phyloP scores from a whole-genome alignment of 2,888 invertebrate genomes.

The Campoletis raptor region DNA sequence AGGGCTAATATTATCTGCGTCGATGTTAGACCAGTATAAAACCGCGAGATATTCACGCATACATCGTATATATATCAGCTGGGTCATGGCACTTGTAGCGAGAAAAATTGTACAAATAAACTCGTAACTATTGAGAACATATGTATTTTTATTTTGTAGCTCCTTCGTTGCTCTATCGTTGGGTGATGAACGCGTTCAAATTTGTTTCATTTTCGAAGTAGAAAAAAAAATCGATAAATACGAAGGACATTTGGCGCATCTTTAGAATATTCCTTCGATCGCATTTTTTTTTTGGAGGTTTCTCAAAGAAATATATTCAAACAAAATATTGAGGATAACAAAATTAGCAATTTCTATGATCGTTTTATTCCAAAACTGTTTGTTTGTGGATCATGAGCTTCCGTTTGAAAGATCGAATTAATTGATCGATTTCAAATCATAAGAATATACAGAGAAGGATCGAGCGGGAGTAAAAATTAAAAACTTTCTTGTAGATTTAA shows the following conservation, averaged over 20 bases:
- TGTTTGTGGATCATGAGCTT: too few relatives aligned
- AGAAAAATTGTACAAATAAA: slow-evolving; percentile 8
- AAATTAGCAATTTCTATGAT: too few relatives aligned
- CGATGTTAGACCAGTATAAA: slow-evolving; percentile 33
- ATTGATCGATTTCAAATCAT: too few relatives aligned
- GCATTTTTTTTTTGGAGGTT: neutral
- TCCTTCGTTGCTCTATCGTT: neutral
- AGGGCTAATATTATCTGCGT: slow-evolving; percentile 47
- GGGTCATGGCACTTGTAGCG: neutral
- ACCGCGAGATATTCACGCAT: slow-evolving; percentile 13
- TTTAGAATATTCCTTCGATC: neutral
- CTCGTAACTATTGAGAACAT: neutral
- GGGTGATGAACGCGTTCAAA: neutral
- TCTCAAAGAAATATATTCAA: neutral
- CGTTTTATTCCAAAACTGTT: too few relatives aligned
- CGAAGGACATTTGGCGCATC: neutral
- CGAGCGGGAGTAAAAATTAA: too few relatives aligned
- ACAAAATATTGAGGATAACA: too few relatives aligned
- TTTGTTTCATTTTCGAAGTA: neutral
- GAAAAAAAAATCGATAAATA: neutral
- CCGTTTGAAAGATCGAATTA: too few relatives aligned
- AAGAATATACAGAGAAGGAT: too few relatives aligned
- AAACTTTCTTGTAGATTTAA: too few relatives aligned
- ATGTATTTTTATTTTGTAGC: neutral
- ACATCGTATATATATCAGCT: slow-evolving; percentile 21